Conservation (phyloP, 2,888 invertebrate genomes). For the Spilosoma lubricipeda region DNA sequence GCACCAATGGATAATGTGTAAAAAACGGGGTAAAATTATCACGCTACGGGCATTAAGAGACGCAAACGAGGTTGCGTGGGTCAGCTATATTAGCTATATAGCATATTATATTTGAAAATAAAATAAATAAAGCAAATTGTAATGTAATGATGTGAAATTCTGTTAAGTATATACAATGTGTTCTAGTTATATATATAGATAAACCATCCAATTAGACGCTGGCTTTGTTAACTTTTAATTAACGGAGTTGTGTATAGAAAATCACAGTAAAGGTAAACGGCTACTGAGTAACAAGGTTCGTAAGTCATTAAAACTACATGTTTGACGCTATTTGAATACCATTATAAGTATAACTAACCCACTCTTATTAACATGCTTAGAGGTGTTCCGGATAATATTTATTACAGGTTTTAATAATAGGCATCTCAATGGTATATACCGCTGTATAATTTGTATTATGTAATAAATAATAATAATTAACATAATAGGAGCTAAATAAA, state of each 20-base stretch:
- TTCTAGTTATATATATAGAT: conserved; percentile 51
- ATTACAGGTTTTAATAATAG: no score
- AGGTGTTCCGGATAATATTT: not conserved
- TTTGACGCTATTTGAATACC: conserved; percentile 31
- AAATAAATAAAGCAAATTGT: conserved; percentile 37
- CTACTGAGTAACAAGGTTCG: conserved; percentile 38
- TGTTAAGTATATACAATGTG: conserved; percentile 32
- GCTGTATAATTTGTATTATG: no score
- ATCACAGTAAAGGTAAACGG: conserved; percentile 46
- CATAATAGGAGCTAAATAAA: no score
- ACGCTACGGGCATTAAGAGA: no score
- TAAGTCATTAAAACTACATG: conserved; percentile 30
- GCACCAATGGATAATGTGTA: no score
- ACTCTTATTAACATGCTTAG: not conserved
- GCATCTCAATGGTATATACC: no score
- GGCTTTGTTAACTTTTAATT: conserved; percentile 75
- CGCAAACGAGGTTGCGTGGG: no score
- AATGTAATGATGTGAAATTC: conserved; percentile 43
- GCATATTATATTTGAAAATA: conserved; percentile 20
- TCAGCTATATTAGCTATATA: no score
- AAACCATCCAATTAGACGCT: conserved; percentile 69
- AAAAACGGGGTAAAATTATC: no score
- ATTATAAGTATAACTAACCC: conserved; percentile 14
- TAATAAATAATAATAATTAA: no score
- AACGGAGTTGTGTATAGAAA: conserved; percentile 64